phyloP scores from a whole-genome alignment of 1,140 invertebrate species.

The Zaprionus nigranus region DNA sequence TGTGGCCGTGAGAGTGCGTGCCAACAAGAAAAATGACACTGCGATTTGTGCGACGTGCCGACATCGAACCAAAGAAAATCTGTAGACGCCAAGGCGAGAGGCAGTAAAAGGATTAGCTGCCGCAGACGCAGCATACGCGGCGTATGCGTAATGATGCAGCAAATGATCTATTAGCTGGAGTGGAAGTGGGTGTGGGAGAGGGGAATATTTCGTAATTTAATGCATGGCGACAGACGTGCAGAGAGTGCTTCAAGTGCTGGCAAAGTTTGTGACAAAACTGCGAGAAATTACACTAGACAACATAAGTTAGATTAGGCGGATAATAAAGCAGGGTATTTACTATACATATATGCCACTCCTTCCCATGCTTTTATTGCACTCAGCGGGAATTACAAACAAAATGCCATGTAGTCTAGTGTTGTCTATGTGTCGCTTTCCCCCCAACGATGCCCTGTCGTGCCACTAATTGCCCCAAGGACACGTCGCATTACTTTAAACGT shows the following conservation, averaged over 20 bases:
- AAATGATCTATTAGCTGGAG: conserved; percentile 68
- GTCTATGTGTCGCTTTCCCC: no score
- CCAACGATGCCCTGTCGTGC: neutral
- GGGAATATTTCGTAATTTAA: conserved; percentile 43
- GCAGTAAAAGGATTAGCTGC: conserved; percentile 65
- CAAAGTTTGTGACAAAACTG: conserved; percentile 60
- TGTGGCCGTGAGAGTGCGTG: conserved; percentile 47
- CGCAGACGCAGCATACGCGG: conserved; percentile 29
- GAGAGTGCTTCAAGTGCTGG: conserved; percentile 1
- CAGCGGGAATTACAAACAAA: neutral
- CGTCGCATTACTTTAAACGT: conserved; percentile 64
- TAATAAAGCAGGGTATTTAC: neutral
- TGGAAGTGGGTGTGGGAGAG: neutral
- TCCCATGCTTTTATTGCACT: neutral
- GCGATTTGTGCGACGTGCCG: conserved; percentile 68
- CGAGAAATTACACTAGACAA: conserved; percentile 55
- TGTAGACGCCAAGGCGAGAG: conserved; percentile 22
- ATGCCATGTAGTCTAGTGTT: neutral
- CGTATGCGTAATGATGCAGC: conserved; percentile 75
- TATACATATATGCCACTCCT: neutral
- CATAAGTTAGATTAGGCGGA: neutral
- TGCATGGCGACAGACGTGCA: conserved; percentile 18
- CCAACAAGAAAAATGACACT: conserved; percentile 49
- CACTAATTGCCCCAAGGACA: conserved; percentile 49
- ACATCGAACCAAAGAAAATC: conserved; percentile 23